A percentile compares a stretch with the other conserved stretches of the same genome.
Conservation (phyloP, 2,797 vertebrate genomes). For the Melanotaenia nigrans region DNA sequence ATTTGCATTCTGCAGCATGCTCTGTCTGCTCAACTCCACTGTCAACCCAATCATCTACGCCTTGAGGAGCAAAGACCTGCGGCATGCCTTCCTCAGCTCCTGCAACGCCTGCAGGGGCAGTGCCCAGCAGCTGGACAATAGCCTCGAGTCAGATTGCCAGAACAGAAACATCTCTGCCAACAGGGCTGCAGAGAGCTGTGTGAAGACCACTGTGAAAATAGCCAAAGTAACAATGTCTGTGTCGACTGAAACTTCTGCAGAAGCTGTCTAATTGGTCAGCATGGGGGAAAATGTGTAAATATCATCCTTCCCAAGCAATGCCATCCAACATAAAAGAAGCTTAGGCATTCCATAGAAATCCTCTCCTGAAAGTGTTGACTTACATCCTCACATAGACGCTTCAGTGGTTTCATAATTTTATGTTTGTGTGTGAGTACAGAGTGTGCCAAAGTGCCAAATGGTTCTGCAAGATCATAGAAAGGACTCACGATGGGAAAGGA, state of each 20-base stretch:
- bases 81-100: conserved; percentile 95
- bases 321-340: conserved; percentile 50
- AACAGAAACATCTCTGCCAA: conserved; percentile 94
- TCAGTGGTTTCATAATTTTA: conserved; percentile 65
- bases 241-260: conserved; percentile 97
- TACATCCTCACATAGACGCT: conserved; percentile 64
- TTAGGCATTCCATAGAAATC: conserved; percentile 30
- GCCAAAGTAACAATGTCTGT: conserved; percentile 99
- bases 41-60: conserved; percentile 99
- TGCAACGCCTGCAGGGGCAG: conserved; percentile 91
- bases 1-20: conserved; percentile 99
- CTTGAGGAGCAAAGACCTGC: conserved; percentile 97
- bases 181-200: conserved; percentile 95
- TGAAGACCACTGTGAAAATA: conserved; percentile 99
- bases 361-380: conserved; percentile 52
- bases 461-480: conserved; percentile 61
- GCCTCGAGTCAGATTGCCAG: conserved; percentile 97
- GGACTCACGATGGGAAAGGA: conserved; percentile 60
- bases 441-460: conserved; percentile 86
- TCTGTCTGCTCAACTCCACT: conserved; percentile 98
- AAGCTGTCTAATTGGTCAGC: conserved; percentile 86
- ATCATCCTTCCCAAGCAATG: conserved; percentile 62
- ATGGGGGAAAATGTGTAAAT: conserved; percentile 51
- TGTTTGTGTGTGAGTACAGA: conserved; percentile 64
- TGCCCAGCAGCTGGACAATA: conserved; percentile 95